phyloP scores from a whole-genome alignment of 2,797 vertebrate genomes.

The Acanthurus tractus region DNA sequence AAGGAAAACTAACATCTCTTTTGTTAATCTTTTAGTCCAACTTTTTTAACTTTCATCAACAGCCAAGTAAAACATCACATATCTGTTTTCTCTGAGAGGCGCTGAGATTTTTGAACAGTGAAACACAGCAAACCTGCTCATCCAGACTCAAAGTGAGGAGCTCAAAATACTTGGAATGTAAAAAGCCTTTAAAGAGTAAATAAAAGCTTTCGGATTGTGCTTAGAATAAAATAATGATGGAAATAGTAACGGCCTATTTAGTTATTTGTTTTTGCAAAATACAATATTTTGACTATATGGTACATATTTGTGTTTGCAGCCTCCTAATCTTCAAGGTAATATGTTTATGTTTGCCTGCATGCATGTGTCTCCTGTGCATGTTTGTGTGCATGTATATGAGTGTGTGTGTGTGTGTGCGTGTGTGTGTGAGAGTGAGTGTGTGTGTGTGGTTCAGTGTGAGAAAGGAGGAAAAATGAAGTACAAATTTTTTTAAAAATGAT shows the following conservation, averaged over 20 bases:
- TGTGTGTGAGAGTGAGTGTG: neutral
- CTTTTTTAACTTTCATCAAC: constrained; percentile 27
- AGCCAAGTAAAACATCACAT: constrained; percentile 8
- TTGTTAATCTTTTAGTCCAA: neutral
- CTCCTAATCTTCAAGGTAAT: constrained; percentile 15
- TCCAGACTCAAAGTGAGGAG: constrained; percentile 29
- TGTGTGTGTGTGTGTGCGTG: neutral
- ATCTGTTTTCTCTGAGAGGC: neutral
- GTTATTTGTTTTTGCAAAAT: neutral
- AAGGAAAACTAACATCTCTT: neutral
- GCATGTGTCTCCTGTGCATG: neutral
- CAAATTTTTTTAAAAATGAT: neutral
- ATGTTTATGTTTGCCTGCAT: neutral
- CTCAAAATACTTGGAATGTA: constrained; percentile 6
- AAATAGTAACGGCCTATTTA: neutral
- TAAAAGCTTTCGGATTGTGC: neutral
- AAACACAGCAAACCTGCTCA: constrained; percentile 4
- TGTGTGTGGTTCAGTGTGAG: neutral
- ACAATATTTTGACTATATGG: constrained; percentile 2
- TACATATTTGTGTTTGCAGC: constrained; percentile 7
- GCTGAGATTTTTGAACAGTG: neutral
- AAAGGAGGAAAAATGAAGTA: neutral
- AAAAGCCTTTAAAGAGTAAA: constrained; percentile 3
- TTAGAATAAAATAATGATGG: neutral
- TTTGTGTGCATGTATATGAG: neutral